Conservation (phyloP, 2,797 vertebrate species). For the Anabas testudineus region DNA sequence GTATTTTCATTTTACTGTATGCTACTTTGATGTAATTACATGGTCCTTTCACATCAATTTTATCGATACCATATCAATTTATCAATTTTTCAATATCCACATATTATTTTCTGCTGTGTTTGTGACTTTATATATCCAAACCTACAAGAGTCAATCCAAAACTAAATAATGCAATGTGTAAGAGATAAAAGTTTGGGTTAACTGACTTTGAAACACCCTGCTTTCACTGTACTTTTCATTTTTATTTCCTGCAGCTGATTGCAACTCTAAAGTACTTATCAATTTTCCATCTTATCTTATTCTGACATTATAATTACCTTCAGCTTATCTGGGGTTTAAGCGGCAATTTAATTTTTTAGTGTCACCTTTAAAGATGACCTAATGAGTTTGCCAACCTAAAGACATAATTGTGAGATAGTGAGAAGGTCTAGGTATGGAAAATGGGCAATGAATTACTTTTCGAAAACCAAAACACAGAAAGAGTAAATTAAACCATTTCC, state of each 20-base stretch:
- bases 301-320: slow-evolving; percentile 34
- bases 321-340: slow-evolving; percentile 34
- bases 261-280: slow-evolving; percentile 20
- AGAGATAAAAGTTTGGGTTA: background rate
- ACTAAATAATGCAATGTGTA: too few species aligned
- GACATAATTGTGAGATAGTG: background rate
- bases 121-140: too few species aligned
- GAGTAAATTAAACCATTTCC: too few species aligned
- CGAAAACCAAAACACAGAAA: too few species aligned
- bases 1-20: too few species aligned
- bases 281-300: slow-evolving; percentile 29
- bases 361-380: slow-evolving; percentile 8
- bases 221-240: background rate
- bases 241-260: background rate
- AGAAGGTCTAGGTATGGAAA: background rate
- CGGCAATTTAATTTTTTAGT: background rate
- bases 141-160: too few species aligned
- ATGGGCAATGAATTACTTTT: too few species aligned
- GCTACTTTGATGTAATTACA: too few species aligned
- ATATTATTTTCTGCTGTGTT: too few species aligned
- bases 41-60: too few species aligned
- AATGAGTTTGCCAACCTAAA: background rate
- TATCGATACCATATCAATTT: too few species aligned
- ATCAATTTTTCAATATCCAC: too few species aligned
- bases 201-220: background rate